Evolutionary conservation across 2,113 vertebrate species (phyloP), one percentile per base, ranked within the genome.

Genomic region (Podiceps cristatus): DNA sequence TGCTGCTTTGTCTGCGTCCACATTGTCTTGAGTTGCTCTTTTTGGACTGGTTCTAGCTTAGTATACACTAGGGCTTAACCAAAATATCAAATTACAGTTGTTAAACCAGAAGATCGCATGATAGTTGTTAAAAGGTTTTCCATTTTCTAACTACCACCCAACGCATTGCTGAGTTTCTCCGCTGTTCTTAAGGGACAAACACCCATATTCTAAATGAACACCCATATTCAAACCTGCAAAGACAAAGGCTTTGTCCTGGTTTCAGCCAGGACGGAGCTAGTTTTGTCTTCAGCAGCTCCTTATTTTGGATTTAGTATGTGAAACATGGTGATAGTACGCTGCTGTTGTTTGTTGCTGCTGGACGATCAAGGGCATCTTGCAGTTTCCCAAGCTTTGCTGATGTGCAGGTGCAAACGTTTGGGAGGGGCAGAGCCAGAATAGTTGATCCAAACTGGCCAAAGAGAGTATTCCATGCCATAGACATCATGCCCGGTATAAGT

Each of bases 1-100:
- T 0, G 0, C 33, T 33, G 29, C 35, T 45, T 16, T 35, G 8
- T 67, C 47, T 63, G 52, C 37, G 55, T 37, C 67, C 44, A 2
- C 0, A 1, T 79, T 74, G 62, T 67, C 49, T 7, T 42, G 58
- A 59, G 62, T 71, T 75, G 73, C 31, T 58, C 66, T 35, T 67
- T 82, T 94, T 67, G 42, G 27, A 9, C 45, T 42, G 31, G 2
- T 42, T 59, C 55, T 77, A 55, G 18, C 53, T 82, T 37, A 20
- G 35, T 18, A 31, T 14, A 17, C 19, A 2, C 35, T 60, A 55
- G 27, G 28, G 23, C 42, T 93, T 68, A 45, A 59, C 23, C 29
- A 52, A 74, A 84, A 90, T 3, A 3, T 60, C 23, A 24, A n/a
- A 60, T 62, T 5, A 8, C 25, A n/a, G n/a, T 17, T 77, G 16